Evolutionary conservation across 2,113 vertebrate species (phyloP).

Genomic region (Lophura nycthemera): DNA sequence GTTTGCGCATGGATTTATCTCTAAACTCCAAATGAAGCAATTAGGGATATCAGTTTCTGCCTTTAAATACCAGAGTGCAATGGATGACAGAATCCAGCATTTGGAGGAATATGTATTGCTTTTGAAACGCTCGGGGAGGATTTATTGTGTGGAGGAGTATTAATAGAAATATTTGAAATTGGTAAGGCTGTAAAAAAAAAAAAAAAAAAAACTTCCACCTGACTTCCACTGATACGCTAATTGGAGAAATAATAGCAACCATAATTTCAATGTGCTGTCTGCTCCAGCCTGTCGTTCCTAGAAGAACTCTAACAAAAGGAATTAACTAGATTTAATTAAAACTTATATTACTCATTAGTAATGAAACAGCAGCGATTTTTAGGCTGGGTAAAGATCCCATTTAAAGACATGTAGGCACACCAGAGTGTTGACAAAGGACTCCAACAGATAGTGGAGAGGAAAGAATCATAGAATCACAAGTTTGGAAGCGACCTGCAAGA

Average conservation of each 20-base stretch:
- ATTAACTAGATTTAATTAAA: conserved; percentile 44
- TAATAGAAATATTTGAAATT: neutral
- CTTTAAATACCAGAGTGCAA: conserved; percentile 15
- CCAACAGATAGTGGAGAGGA: neutral
- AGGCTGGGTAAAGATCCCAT: neutral
- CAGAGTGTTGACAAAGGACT: neutral
- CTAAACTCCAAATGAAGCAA: conserved; percentile 34
- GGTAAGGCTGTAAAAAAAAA: neutral
- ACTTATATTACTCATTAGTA: neutral
- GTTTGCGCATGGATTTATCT: neutral
- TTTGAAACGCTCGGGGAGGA: neutral
- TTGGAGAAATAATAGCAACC: conserved; percentile 50
- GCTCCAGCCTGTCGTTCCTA: conserved; percentile 3
- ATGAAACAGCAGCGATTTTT: neutral
- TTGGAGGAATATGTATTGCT: neutral
- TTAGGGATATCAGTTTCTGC: neutral
- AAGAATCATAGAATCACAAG: neutral
- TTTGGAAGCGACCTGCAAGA: too few relatives aligned
- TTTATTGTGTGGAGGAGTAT: neutral
- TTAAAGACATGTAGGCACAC: neutral
- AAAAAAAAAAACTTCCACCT: neutral
- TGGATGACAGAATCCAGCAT: neutral
- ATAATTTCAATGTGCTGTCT: neutral
- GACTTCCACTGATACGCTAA: neutral
- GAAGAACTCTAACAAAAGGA: neutral